Percentiles rank a stretch among this genome's conserved stretches.
Conservation (phyloP, 2,888 invertebrate genomes). For the Lasioglossum pauxillum region DNA sequence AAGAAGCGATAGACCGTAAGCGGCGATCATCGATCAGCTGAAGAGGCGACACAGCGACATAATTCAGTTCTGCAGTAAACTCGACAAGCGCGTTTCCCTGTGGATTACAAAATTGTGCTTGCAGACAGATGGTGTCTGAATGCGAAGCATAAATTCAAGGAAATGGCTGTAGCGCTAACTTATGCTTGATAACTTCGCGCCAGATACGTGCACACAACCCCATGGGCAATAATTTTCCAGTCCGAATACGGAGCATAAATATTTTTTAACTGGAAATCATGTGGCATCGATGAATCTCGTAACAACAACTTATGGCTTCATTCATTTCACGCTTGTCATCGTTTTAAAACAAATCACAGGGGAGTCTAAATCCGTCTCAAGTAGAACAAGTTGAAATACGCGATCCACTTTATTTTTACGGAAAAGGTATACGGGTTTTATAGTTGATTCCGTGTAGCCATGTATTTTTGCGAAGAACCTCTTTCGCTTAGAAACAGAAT, state of each 20-base stretch:
- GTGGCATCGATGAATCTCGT: background rate
- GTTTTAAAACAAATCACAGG: background rate
- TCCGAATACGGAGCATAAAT: background rate
- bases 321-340: background rate
- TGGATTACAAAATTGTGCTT: constrained; percentile 51
- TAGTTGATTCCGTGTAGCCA: background rate
- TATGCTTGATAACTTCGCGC: constrained; percentile 26
- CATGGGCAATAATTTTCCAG: constrained; percentile 4
- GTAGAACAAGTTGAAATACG: background rate
- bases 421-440: background rate
- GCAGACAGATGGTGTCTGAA: constrained; percentile 29
- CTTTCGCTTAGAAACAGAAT: background rate
- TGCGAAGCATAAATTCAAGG: constrained; percentile 24
- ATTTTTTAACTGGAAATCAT: constrained; percentile 10
- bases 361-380: background rate
- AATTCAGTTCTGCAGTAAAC: constrained; percentile 43
- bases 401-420: background rate
- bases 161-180: constrained; percentile 13
- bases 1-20: constrained; percentile 28
- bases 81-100: constrained; percentile 37
- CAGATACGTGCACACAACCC: background rate
- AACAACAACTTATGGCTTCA: background rate
- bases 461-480: background rate
- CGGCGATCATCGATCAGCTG: constrained; percentile 50
- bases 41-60: constrained; percentile 46